These are phyloP conservation scores for Sthenelais limicola DNA, from an alignment of 2,888 invertebrate genomes.

Conservation along the genomic window DNA sequence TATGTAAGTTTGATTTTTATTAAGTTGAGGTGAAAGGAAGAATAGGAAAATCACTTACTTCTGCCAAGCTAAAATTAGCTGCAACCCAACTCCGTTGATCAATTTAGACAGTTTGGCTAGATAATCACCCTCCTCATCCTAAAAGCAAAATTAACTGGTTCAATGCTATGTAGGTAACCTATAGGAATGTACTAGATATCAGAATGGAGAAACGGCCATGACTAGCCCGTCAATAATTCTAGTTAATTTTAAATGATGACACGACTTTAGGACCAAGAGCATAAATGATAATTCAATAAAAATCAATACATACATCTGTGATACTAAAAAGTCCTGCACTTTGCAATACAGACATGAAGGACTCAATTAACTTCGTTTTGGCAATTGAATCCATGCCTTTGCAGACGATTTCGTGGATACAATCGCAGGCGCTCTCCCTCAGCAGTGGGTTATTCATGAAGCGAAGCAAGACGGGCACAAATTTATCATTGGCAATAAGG, in stretches of 20 bases:
- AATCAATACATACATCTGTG: constrained; percentile 60
- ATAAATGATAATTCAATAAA: background rate
- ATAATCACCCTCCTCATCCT: constrained; percentile 75
- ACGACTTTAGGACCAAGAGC: background rate
- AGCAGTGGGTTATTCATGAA: constrained; percentile 69
- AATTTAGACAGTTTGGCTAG: constrained; percentile 74
- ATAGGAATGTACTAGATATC: background rate
- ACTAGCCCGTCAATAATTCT: background rate
- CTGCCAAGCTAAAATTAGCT: constrained; percentile 73
- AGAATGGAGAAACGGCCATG: background rate
- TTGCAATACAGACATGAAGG: constrained; percentile 72
- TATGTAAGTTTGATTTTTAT: too few relatives aligned
- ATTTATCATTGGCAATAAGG: constrained; percentile 76
- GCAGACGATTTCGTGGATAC: constrained; percentile 74
- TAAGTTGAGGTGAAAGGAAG: too few relatives aligned
- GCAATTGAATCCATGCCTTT: constrained; percentile 77
- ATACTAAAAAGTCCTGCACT: constrained; percentile 71
- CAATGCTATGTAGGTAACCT: background rate
- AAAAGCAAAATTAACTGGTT: constrained; percentile 46
- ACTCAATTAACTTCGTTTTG: constrained; percentile 75
- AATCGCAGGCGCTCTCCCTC: constrained; percentile 75
- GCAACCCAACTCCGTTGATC: constrained; percentile 74
- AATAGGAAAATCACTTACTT: too few relatives aligned
- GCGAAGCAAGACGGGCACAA: constrained; percentile 74
- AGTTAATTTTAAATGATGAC: too few relatives aligned